Base-by-base conservation (phyloP, 2,888 invertebrate genomes). In the Epistrophe grossulariae region DNA sequence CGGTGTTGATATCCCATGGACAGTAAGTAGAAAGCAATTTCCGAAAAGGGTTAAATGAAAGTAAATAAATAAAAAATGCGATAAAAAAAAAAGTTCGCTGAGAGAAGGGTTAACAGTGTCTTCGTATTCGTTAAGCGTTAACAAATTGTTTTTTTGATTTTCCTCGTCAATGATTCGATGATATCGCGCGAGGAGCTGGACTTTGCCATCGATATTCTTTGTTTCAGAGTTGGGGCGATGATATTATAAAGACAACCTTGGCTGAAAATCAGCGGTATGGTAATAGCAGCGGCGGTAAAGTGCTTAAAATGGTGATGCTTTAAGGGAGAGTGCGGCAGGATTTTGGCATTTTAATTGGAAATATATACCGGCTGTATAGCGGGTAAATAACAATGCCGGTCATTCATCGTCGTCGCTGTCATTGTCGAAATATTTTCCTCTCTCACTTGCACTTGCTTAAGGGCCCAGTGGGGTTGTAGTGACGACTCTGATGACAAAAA, bases 81-180 rank as follows among this genome's bases (percentile, higher is more conserved):
- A 40, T 55, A 11, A 40, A 57, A 66, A 70, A 11, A 40, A 57
- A 66, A 70, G 50, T n/a, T 24, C 31, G 28, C 15, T 28, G 13
- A n/a, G 71, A 50, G 52, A 38, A 78, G 76, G 81, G 81, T 71
- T 62, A 31, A 40, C 48, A 17, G 66, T 84, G 55, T 64, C 76
- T 76, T 79, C 74, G 66, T 64, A 74, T 76, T 79, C 80, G 77
- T 83, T 82, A 87, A 87, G 79, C 87, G 79, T 71, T 87, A 71
- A 79, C 74, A 83, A 87, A 87, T 83, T 87, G 87, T 83, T 83
- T 87, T 87, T 83, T 82, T 76, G 83, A 85, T 87, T 87, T 87
- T 87, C 87, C 83, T 76, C 74, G 24, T 87, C 85, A 82, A 85
- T 85, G 85, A 79, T 82, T 85, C 85, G 72, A 78, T 80, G 68